phyloP scores from a whole-genome alignment of 2,113 vertebrate species.

The Trachemys scripta region DNA sequence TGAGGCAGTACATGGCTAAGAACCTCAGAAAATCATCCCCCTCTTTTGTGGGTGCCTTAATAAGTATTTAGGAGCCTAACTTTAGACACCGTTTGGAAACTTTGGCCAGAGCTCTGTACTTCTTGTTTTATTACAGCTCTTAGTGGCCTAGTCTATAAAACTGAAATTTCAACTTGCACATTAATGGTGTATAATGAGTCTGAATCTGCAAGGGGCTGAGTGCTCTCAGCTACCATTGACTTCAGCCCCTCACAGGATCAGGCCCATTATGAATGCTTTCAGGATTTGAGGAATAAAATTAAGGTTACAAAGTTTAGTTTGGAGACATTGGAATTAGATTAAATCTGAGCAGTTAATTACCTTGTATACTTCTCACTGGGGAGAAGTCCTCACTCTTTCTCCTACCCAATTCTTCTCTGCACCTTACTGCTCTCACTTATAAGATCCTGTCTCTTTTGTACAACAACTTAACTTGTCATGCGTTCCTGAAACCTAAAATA shows the following conservation, averaged over 20 bases:
- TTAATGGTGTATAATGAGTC: not conserved
- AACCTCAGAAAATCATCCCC: not conserved
- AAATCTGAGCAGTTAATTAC: not conserved
- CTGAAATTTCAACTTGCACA: not conserved
- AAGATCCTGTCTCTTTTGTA: not conserved
- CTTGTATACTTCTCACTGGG: not conserved
- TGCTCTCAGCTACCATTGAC: not conserved
- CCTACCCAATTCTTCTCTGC: not conserved
- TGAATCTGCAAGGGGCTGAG: not conserved
- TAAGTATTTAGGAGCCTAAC: not conserved
- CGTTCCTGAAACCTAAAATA: not conserved
- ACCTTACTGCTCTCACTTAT: not conserved
- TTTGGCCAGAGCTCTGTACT: not conserved
- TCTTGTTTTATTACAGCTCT: not conserved
- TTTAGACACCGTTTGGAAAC: not conserved
- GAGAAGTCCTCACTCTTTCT: not conserved
- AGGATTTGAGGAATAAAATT: not conserved
- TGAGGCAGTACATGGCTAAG: not conserved
- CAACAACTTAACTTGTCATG: not conserved
- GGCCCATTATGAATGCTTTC: not conserved
- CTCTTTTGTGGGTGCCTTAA: not conserved
- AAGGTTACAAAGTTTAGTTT: not conserved
- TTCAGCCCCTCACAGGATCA: not conserved
- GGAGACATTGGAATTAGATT: not conserved
- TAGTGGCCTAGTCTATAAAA: not conserved